Percentiles rank a stretch among this genome's conserved stretches.
Evolutionary conservation across 2,113 vertebrate species (phyloP).

Genomic region (Catharus fuscescens): DNA sequence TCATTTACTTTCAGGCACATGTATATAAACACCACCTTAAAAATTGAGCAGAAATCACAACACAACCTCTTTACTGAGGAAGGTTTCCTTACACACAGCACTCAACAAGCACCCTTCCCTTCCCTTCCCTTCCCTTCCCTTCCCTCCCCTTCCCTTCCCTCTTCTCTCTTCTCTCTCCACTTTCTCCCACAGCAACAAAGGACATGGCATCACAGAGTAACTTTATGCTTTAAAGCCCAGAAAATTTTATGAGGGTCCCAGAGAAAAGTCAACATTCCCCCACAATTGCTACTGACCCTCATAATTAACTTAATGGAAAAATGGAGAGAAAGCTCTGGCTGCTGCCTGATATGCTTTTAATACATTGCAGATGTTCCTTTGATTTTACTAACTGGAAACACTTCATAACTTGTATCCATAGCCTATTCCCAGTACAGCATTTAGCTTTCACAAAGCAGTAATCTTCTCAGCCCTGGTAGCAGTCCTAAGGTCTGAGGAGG

Average conservation of each 20-base stretch:
- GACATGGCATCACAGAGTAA: background rate
- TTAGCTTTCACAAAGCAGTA: background rate
- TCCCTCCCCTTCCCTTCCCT: background rate
- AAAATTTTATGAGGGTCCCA: background rate
- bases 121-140: too few species aligned
- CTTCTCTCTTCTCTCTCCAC: background rate
- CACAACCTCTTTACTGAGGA: background rate
- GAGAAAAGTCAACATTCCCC: background rate
- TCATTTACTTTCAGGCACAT: background rate
- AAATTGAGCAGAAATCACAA: background rate
- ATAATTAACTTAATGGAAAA: background rate
- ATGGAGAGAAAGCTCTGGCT: background rate
- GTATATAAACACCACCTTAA: background rate
- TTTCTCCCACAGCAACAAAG: background rate
- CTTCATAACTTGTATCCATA: constrained; percentile 9
- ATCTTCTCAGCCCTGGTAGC: background rate
- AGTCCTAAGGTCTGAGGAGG: background rate
- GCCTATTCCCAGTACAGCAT: background rate
- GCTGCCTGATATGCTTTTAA: background rate
- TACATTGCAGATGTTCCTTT: constrained; percentile 26
- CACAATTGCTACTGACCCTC: background rate
- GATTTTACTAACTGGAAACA: constrained; percentile 34
- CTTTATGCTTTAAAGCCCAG: background rate
- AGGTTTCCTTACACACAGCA: background rate
- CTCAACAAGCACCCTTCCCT: background rate